These are phyloP conservation scores for Chirona hameri DNA, from an alignment of 2,888 invertebrate genomes.

Conservation along the genomic window DNA sequence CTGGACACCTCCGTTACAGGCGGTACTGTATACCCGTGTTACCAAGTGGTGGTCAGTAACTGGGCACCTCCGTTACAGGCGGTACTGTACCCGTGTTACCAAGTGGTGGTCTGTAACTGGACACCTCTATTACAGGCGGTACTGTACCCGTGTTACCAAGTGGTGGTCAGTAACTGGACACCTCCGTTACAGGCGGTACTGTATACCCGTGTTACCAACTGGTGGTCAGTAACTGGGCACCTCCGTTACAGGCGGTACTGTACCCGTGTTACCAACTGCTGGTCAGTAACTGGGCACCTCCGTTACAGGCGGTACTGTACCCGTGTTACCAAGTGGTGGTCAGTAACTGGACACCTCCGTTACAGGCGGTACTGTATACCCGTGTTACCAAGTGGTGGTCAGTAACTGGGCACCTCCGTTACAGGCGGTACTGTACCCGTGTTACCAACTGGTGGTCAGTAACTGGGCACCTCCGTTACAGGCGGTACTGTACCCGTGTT, in stretches of 20 bases:
- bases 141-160: constrained; percentile 73
- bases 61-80: constrained; percentile 66
- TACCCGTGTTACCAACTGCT: constrained; percentile 77
- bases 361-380: constrained; percentile 56
- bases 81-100: constrained; percentile 69
- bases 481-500: constrained; percentile 62
- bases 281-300: constrained; percentile 77
- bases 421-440: constrained; percentile 58
- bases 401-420: constrained; percentile 74
- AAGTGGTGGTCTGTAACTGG: constrained; percentile 73
- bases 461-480: constrained; percentile 69
- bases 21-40: constrained; percentile 64
- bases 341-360: constrained; percentile 74
- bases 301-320: constrained; percentile 54
- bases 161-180: constrained; percentile 75
- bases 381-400: constrained; percentile 72
- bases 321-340: constrained; percentile 75
- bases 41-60: constrained; percentile 71
- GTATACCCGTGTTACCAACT: constrained; percentile 76
- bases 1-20: constrained; percentile 66
- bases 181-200: constrained; percentile 55
- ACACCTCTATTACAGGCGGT: constrained; percentile 58
- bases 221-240: constrained; percentile 76
- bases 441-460: constrained; percentile 73
- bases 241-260: constrained; percentile 53